These are phyloP conservation scores for Phaedon cochleariae DNA, from an alignment of 2,888 invertebrate genomes.

Conservation along the genomic window DNA sequence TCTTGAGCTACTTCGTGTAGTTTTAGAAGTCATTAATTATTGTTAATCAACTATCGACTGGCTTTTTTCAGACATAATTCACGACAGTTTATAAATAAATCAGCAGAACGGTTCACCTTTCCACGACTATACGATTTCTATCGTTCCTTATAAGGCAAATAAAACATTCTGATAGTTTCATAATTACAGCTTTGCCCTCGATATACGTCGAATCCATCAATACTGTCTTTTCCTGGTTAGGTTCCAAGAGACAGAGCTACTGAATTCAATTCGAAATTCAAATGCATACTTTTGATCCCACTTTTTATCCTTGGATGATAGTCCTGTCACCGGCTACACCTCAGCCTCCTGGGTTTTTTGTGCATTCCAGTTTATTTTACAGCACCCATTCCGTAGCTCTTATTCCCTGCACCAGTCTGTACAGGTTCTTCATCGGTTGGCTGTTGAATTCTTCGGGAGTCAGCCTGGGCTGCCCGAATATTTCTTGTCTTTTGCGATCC, in stretches of 20 bases:
- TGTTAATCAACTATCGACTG: constrained; percentile 39
- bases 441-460: too few species aligned
- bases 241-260: not conserved
- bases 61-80: constrained; percentile 40
- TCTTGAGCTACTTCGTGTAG: constrained; percentile 24
- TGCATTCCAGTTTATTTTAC: too few species aligned
- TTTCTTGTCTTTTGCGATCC: too few species aligned
- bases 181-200: constrained; percentile 39
- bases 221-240: constrained; percentile 24
- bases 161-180: constrained; percentile 37
- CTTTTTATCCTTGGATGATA: too few species aligned
- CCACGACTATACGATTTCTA: constrained; percentile 35
- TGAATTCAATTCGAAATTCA: constrained; percentile 1
- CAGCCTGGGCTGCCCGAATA: too few species aligned
- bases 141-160: constrained; percentile 40
- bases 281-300: not conserved
- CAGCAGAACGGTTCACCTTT: constrained; percentile 35
- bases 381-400: too few species aligned
- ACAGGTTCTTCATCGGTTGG: too few species aligned
- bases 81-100: constrained; percentile 44
- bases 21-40: constrained; percentile 43
- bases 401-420: too few species aligned
- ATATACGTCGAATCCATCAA: constrained; percentile 38
- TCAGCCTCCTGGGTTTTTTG: too few species aligned
- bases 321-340: too few species aligned